These are phyloP conservation scores for Percopsis transmontana DNA, from an alignment of 2,113 vertebrate genomes.

Conservation along the genomic window DNA sequence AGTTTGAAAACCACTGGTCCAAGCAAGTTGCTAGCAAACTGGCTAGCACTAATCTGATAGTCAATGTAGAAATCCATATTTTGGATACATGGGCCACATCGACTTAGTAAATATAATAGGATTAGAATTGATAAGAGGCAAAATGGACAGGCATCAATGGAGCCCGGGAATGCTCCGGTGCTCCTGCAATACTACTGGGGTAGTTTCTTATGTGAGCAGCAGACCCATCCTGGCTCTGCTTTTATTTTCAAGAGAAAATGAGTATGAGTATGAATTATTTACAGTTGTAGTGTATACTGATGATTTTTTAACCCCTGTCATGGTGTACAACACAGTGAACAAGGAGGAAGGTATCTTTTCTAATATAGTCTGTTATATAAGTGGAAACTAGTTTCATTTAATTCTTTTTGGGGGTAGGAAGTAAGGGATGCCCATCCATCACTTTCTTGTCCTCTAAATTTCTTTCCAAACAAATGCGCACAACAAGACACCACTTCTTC, in stretches of 20 bases:
- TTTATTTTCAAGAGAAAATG: neutral
- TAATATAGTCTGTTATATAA: too few species aligned
- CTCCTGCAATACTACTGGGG: conserved; percentile 6
- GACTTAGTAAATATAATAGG: conserved; percentile 18
- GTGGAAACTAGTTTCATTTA: too few species aligned
- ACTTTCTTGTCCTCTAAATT: conserved; percentile 18
- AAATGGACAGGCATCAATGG: conserved; percentile 41
- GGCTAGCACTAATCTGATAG: too few species aligned
- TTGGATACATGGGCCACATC: too few species aligned
- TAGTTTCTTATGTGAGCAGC: neutral
- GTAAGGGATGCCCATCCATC: conserved; percentile 42
- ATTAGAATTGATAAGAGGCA: conserved; percentile 28
- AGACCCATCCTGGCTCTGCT: neutral
- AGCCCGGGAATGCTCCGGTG: conserved; percentile 23
- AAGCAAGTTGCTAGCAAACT: too few species aligned
- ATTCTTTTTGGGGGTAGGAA: conserved; percentile 15
- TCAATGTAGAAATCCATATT: too few species aligned
- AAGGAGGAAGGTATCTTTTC: too few species aligned
- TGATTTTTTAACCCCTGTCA: too few species aligned
- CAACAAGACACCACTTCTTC: conserved; percentile 28
- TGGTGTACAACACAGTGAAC: too few species aligned
- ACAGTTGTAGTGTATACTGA: too few species aligned
- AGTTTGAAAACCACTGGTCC: too few species aligned
- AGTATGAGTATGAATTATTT: neutral
- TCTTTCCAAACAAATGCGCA: conserved; percentile 44